Base-by-base conservation (phyloP, 2,113 vertebrate genomes). In the Heliornis fulica region DNA sequence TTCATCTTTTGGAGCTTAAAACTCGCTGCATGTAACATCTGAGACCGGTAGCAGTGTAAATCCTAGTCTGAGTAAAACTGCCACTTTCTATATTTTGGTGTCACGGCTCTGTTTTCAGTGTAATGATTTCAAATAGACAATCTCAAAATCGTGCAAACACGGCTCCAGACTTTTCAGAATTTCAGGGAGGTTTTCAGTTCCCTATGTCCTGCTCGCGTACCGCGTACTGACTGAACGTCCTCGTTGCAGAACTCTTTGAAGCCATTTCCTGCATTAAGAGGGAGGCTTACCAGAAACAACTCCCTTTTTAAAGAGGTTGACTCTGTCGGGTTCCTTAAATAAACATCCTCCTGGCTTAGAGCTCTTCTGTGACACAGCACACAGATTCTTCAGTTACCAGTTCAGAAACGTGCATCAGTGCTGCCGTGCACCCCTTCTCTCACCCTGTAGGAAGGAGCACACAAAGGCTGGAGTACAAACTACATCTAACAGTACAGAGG, bases 321-420 rank as follows among this genome's bases (percentile, higher is more conserved):
- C 90, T 94, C 83, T 90, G 87, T 87, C 80, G 95, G 61, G 96
- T 96, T 97, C 96, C 86, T 70, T 90, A 96, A 98, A 98, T 97
- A 98, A 98, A 98, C 81, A 80, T 57, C 70, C 69, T 92, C 83
- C 51, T 95, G 80, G 93, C 94, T 83, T 96, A 60, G 60, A 96
- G 32, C 75, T 90, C 54, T 76, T 72, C 77, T 88, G 48, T 88
- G 64, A 36, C 46, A 84, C 38, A 16, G 48, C 86, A 43, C 72
- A 66, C 45, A 36, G 54, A 28, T 86, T 77, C 18, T 79, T 95
- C 31, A 31, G 11, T 50, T 43, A 12, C 26, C 23, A 29, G 41
- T 34, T 76, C 32, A 46, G 4, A 57, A 72, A 13, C 8, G 2
- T 41, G 11, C 45, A 0, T 32, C 28, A 12, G 4, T 11, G 14